A percentile compares a stretch with the other conserved stretches of the same genome.
Conservation (phyloP, 2,113 vertebrate species). For the Osmerus mordax region DNA sequence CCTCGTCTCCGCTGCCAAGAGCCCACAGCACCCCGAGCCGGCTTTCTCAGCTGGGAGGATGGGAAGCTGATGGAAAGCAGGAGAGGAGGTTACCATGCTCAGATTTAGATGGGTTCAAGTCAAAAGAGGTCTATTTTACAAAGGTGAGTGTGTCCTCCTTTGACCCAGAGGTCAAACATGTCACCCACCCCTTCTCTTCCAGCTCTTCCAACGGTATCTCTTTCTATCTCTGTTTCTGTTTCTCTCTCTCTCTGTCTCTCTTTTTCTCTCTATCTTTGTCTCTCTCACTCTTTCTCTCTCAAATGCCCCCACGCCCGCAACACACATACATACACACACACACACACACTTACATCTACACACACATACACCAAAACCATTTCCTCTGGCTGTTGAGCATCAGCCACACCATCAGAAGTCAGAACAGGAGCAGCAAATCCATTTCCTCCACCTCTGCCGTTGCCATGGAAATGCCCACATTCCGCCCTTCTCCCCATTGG, state of each 20-base stretch:
- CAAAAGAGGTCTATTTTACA: constrained; percentile 23
- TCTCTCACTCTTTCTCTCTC: background rate
- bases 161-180: background rate
- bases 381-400: background rate
- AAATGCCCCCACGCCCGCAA: background rate
- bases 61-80: constrained; percentile 14
- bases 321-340: too few relatives aligned
- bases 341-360: too few relatives aligned
- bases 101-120: constrained; percentile 4
- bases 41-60: constrained; percentile 72
- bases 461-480: constrained; percentile 62
- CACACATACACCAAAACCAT: too few relatives aligned
- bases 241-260: too few relatives aligned
- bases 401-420: constrained; percentile 30
- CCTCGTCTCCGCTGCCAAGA: constrained; percentile 59
- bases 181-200: background rate
- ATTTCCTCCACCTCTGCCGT: constrained; percentile 54
- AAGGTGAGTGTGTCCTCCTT: background rate
- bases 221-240: too few relatives aligned
- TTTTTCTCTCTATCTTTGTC: too few relatives aligned
- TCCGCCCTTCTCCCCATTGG: constrained; percentile 34
- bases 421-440: constrained; percentile 44
- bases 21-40: constrained; percentile 52
- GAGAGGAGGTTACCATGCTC: constrained; percentile 18
- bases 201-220: constrained; percentile 14